Conservation (phyloP, 30 jellyfish, hydroid and myxozoan genomes). For the Cassiopea andromeda region DNA sequence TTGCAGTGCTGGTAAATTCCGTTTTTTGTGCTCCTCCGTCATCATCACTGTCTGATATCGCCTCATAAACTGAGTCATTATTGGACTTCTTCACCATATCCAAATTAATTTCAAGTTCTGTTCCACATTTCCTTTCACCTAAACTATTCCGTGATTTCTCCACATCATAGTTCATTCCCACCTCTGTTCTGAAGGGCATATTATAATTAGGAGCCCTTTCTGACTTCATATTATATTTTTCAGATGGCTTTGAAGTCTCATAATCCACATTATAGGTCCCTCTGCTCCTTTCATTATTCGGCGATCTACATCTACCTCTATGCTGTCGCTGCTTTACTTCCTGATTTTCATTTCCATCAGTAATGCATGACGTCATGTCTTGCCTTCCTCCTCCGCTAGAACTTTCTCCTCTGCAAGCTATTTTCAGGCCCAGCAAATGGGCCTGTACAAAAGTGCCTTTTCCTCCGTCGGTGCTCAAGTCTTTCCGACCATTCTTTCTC, state of each 20-base stretch:
- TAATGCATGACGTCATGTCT: not conserved
- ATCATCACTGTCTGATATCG: constrained; percentile 87
- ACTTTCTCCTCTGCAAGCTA: constrained; percentile 45
- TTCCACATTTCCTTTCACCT: not conserved
- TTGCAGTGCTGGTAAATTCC: not conserved
- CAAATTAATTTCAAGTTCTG: not conserved
- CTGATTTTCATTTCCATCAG: not conserved
- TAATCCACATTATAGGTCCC: not conserved
- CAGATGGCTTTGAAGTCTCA: not conserved
- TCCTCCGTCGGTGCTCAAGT: constrained; percentile 20
- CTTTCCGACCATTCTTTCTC: not conserved
- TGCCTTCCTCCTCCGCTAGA: not conserved
- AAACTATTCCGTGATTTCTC: not conserved
- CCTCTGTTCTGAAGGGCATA: not conserved
- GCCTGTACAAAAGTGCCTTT: constrained; percentile 49
- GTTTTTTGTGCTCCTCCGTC: not conserved
- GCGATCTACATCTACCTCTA: not conserved
- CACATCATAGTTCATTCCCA: not conserved
- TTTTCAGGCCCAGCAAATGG: constrained; percentile 45
- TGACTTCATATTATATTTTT: not conserved
- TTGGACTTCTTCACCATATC: not conserved
- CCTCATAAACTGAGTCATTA: constrained; percentile 71
- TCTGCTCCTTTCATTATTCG: not conserved
- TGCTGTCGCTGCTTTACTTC: not conserved
- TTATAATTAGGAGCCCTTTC: not conserved